Evolutionary conservation across 1,140 invertebrate genomes (phyloP), one percentile per base, ranked within the genome.

Genomic region (Pygmarrhopalites habei): DNA sequence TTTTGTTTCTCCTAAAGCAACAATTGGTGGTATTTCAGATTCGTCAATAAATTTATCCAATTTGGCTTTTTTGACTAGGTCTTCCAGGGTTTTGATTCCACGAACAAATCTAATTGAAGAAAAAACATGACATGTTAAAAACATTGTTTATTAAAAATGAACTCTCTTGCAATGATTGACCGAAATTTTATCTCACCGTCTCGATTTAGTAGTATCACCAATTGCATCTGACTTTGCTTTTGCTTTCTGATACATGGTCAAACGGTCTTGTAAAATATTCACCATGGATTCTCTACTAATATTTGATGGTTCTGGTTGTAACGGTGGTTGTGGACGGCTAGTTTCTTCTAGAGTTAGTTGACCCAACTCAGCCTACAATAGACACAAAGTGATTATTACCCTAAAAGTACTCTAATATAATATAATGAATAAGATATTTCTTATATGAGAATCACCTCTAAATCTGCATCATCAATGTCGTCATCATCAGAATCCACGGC

Each of bases 61-160:
- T 73, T 83, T 81, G 0, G 82, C 83, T 75, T 82, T 80, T 64
- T 83, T 85, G 12, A 88, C 73, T 61, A 91, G 75, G 72, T 88
- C 87, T 71, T 89, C 82, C 15, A 96, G 75, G 1, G 86, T 90
- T 77, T 87, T 90, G 0, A 90, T 75, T n/a, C 87, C 88, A 55
- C 89, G 80, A 12, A 74, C 79, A 74, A 85, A 88, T 65, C 85
- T n/a, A 58, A 68, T 21, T 60, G 57, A n/a, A n/a, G n/a, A n/a
- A n/a, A n/a, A n/a, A n/a, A n/a, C n/a, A n/a, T n/a, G n/a, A n/a
- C n/a, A n/a, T n/a, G n/a, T n/a, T n/a, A n/a, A n/a, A n/a, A n/a
- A n/a, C n/a, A n/a, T n/a, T n/a, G n/a, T n/a, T n/a, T n/a, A n/a
- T n/a, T n/a, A n/a, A n/a, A n/a, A n/a, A n/a, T n/a, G n/a, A n/a